Percentiles rank a stretch among this genome's conserved stretches.
phyloP scores from a whole-genome alignment of 2,113 vertebrate species.

The Mastomys natalensis region DNA sequence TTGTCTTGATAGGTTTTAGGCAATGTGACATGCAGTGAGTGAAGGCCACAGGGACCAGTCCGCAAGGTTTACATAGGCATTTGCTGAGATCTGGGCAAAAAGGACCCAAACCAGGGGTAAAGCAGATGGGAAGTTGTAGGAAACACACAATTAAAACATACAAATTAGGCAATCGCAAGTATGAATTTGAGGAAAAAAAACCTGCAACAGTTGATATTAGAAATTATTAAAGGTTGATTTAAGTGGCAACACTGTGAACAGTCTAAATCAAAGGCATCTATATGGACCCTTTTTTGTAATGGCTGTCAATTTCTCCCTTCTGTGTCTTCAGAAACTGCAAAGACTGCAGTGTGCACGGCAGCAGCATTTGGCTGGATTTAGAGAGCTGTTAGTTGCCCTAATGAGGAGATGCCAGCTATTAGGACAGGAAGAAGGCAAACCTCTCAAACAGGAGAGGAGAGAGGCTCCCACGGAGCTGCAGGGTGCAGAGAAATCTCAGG shows the following conservation, averaged over 20 bases:
- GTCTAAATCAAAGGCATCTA: conserved; percentile 67
- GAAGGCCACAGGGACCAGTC: neutral
- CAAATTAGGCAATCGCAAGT: neutral
- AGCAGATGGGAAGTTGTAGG: conserved; percentile 51
- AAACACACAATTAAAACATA: conserved; percentile 48
- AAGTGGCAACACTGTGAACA: conserved; percentile 62
- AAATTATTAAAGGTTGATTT: conserved; percentile 60
- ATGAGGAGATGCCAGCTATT: conserved; percentile 55
- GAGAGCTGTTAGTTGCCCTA: conserved; percentile 70
- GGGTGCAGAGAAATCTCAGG: neutral
- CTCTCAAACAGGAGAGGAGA: neutral
- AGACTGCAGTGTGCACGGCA: conserved; percentile 63
- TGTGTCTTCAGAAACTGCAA: conserved; percentile 56
- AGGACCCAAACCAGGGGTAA: neutral
- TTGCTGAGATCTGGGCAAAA: conserved; percentile 20
- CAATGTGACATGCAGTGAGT: neutral
- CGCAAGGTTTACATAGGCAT: neutral
- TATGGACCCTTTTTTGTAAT: conserved; percentile 61
- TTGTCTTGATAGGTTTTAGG: conserved; percentile 53
- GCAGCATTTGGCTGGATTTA: conserved; percentile 65
- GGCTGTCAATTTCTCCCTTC: conserved; percentile 72
- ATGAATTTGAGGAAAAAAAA: neutral
- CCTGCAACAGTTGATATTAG: conserved; percentile 50
- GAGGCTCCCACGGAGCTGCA: neutral
- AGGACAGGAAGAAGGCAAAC: conserved; percentile 55